phyloP scores from a whole-genome alignment of 2,113 vertebrate species.

The Zosterops hypoxanthus region DNA sequence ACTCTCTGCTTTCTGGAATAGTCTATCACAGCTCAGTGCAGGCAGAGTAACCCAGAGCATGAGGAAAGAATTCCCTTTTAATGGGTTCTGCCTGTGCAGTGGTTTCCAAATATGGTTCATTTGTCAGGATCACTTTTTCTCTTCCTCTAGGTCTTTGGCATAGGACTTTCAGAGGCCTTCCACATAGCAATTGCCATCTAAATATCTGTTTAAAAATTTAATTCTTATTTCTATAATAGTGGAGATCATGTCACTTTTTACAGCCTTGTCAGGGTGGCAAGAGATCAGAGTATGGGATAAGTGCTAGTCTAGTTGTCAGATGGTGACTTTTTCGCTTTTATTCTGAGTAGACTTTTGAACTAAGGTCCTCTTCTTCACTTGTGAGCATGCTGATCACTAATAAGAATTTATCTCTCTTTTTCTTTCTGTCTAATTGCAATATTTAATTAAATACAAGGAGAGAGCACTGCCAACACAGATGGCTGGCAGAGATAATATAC shows the following conservation, averaged over 20 bases:
- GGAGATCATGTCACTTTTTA: background rate
- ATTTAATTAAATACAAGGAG: background rate
- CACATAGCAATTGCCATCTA: background rate
- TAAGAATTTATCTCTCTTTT: background rate
- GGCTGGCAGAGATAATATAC: background rate
- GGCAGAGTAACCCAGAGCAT: background rate
- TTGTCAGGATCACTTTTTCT: background rate
- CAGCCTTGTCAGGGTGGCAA: background rate
- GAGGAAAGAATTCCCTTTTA: background rate
- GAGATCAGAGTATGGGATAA: background rate
- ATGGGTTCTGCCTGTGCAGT: background rate
- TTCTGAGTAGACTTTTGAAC: background rate
- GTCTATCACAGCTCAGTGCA: background rate
- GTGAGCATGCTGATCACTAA: background rate
- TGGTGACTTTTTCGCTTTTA: background rate
- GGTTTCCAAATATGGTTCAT: background rate
- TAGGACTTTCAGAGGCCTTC: background rate
- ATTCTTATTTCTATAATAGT: background rate
- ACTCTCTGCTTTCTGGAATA: background rate
- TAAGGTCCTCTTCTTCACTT: background rate
- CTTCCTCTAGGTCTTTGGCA: background rate
- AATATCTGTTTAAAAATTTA: background rate
- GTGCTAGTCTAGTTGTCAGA: background rate
- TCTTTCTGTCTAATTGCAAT: background rate
- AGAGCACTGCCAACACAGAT: background rate